phyloP scores from a whole-genome alignment of 2,797 vertebrate genomes.

The Scolopax rusticola region DNA sequence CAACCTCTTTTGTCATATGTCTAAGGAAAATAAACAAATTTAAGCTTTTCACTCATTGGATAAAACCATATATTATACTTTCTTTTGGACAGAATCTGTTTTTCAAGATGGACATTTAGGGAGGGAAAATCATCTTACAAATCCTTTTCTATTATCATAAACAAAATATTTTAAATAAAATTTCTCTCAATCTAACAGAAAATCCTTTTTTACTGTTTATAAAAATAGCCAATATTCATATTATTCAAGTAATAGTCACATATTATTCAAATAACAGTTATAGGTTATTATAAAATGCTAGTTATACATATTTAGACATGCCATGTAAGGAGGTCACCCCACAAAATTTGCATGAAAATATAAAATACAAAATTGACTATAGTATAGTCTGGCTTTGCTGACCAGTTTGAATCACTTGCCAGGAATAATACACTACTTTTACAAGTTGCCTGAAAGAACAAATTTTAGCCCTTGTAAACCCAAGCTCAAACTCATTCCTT shows the following conservation, averaged over 20 bases:
- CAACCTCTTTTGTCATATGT: background rate
- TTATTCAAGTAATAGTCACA: background rate
- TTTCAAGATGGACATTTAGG: background rate
- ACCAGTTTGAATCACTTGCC: background rate
- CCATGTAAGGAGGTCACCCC: background rate
- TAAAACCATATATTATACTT: background rate
- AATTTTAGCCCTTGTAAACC: background rate
- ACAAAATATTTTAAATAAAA: background rate
- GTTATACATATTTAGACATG: background rate
- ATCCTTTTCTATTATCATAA: background rate
- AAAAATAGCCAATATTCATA: background rate
- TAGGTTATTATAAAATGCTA: background rate
- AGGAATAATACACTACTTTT: background rate
- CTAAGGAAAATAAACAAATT: constrained; percentile 7
- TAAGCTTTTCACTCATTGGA: background rate
- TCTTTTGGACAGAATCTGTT: background rate
- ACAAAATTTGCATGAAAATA: background rate
- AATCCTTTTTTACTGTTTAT: background rate
- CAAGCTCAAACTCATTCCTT: background rate
- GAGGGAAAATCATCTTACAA: background rate
- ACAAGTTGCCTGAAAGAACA: background rate
- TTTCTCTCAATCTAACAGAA: background rate
- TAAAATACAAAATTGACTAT: background rate
- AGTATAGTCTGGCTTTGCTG: background rate
- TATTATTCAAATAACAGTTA: background rate